phyloP scores from a whole-genome alignment of 2,113 vertebrate genomes.

The Scomber japonicus region DNA sequence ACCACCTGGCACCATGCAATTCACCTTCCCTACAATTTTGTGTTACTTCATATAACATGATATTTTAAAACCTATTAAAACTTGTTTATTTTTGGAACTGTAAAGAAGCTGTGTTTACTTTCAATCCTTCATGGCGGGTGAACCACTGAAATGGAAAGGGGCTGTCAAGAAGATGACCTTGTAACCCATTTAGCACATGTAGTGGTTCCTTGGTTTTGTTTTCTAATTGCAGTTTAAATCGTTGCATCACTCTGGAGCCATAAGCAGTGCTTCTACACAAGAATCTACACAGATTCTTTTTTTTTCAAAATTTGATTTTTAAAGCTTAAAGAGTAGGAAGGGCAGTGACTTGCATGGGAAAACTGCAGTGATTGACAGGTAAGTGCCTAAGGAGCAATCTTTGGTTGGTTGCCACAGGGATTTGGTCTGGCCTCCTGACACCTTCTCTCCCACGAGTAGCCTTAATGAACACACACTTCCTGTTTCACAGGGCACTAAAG shows the following conservation, averaged over 20 bases:
- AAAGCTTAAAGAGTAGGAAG: conserved; percentile 16
- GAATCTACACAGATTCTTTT: too few relatives aligned
- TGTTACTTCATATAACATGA: background rate
- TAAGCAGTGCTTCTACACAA: background rate
- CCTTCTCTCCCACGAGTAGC: conserved; percentile 49
- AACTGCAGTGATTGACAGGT: conserved; percentile 67
- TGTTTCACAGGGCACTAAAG: conserved; percentile 62
- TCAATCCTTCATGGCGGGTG: background rate
- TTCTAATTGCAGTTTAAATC: background rate
- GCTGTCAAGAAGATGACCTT: background rate
- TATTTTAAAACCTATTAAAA: background rate
- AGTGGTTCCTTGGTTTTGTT: background rate
- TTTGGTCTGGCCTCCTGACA: conserved; percentile 62
- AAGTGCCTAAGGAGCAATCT: conserved; percentile 59
- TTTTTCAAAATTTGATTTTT: conserved; percentile 2
- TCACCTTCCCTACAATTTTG: background rate
- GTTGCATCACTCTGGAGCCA: background rate
- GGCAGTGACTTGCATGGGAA: conserved; percentile 28
- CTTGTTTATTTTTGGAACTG: background rate
- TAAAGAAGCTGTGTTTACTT: background rate
- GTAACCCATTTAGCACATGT: background rate
- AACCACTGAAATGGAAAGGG: background rate
- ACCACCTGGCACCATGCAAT: conserved; percentile 17
- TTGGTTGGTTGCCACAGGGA: conserved; percentile 55
- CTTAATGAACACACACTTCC: conserved; percentile 74